Evolutionary conservation across 2,888 invertebrate species (phyloP).

Genomic region (Platynereis dumerilii): DNA sequence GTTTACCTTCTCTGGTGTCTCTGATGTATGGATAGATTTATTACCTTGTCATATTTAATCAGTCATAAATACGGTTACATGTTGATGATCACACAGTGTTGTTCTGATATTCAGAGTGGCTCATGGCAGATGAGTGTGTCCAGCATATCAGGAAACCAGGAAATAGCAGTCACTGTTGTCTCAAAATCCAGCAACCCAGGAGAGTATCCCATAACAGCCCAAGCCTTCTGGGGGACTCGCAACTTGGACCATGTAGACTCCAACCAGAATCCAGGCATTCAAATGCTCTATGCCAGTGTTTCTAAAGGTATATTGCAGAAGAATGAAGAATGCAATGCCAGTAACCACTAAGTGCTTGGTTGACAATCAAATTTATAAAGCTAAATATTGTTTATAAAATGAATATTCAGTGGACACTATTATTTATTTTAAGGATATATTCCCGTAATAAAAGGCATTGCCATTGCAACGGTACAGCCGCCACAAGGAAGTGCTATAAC

Average conservation of each 20-base stretch:
- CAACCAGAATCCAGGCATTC: neutral
- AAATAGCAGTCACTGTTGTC: constrained; percentile 17
- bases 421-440: constrained; percentile 15
- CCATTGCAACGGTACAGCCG: constrained; percentile 17
- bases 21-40: constrained; percentile 22
- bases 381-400: too few species aligned
- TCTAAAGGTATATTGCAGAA: constrained; percentile 23
- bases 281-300: constrained; percentile 26
- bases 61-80: too few species aligned
- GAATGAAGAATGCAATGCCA: neutral
- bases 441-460: constrained; percentile 23
- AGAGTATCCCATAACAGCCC: constrained; percentile 22
- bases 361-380: too few species aligned
- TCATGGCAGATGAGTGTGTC: constrained; percentile 19
- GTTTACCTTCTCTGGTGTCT: constrained; percentile 13
- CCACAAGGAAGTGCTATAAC: constrained; percentile 4
- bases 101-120: constrained; percentile 14
- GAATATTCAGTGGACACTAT: too few species aligned
- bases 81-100: too few species aligned
- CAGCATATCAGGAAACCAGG: neutral
- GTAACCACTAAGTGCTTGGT: neutral
- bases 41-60: neutral
- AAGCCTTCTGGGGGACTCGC: constrained; percentile 24
- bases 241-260: neutral
- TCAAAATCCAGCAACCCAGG: constrained; percentile 12